Evolutionary conservation across 1,140 invertebrate species (phyloP), one percentile per base, ranked within the genome.

Genomic region (Cyphomyrmex costatus): DNA sequence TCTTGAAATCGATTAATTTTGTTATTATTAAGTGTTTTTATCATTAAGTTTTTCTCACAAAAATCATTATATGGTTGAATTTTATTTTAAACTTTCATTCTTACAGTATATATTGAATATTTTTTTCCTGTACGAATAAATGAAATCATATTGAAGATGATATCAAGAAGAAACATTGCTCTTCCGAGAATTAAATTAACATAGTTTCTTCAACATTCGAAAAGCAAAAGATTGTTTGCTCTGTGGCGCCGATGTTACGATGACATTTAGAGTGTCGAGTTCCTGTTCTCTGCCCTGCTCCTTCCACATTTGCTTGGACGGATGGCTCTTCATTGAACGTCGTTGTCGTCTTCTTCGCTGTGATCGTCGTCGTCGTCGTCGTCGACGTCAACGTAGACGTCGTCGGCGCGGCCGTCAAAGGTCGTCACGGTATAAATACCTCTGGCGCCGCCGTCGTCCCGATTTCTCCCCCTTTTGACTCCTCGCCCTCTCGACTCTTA

Each of bases 391-490:
- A 65, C 78, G 78, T 86, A 70, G 68, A 60, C 85, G 85, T 80
- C 87, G 84, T 80, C 87, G 84, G 76, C 89, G 77, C 68, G 78
- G 71, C 89, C 91, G 91, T 91, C 91, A 92, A 92, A 92, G 91
- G 91, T 92, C 91, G 91, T 77, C 89, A 83, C 77, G 87, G 80
- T 92, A 92, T 92, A 92, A 92, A 92, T 92, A 92, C 87, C 87
- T 77, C 79, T 89, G 92, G 92, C 92, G 92, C 92, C 91, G 91
- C 68, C 78, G 82, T 74, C 77, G 63, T 70, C 63, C 88, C 83
- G 85, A 74, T 92, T 92, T 87, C 70, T 80, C 85, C 68, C 76
- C 60, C 73, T 76, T 82, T 85, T 51, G 30, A 80, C 46, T 36
- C 49, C 63, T 70, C 63, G 42, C 16, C 60, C 73, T 85, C 77